Percentiles rank a stretch among this genome's conserved stretches.
These are phyloP conservation scores for Nothobranchius furzeri DNA, from an alignment of 2,113 vertebrate genomes.

Conservation along the genomic window DNA sequence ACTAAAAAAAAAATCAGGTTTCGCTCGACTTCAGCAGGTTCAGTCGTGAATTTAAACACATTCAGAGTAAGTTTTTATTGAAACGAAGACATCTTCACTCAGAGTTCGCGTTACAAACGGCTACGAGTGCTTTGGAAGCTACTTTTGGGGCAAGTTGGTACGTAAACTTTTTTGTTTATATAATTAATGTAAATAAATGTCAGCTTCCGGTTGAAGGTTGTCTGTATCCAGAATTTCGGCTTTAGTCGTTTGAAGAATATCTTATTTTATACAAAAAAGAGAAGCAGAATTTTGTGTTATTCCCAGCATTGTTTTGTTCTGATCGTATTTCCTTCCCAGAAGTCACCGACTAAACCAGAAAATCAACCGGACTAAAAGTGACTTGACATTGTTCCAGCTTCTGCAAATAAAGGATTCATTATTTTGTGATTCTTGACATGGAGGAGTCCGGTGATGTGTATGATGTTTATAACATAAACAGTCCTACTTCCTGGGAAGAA, in stretches of 20 bases:
- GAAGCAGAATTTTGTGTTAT: background rate
- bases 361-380: background rate
- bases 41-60: background rate
- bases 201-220: background rate
- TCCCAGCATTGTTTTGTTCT: background rate
- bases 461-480: conserved; percentile 17
- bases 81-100: background rate
- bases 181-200: background rate
- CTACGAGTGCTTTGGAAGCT: background rate
- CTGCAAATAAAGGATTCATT: too few relatives aligned
- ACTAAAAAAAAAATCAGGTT: too few relatives aligned
- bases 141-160: background rate
- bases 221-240: background rate
- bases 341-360: background rate
- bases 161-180: too few relatives aligned
- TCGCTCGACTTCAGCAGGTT: too few relatives aligned
- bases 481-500: conserved; percentile 29
- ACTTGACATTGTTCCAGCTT: background rate
- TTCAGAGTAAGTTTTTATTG: background rate
- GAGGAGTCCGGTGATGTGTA: conserved; percentile 53
- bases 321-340: background rate
- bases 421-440: conserved; percentile 51
- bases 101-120: background rate
- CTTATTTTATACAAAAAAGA: background rate
- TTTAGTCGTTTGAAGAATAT: background rate